Evolutionary conservation across 2,113 vertebrate species (phyloP), one percentile per base, ranked within the genome.

Genomic region (Lanius ludovicianus): DNA sequence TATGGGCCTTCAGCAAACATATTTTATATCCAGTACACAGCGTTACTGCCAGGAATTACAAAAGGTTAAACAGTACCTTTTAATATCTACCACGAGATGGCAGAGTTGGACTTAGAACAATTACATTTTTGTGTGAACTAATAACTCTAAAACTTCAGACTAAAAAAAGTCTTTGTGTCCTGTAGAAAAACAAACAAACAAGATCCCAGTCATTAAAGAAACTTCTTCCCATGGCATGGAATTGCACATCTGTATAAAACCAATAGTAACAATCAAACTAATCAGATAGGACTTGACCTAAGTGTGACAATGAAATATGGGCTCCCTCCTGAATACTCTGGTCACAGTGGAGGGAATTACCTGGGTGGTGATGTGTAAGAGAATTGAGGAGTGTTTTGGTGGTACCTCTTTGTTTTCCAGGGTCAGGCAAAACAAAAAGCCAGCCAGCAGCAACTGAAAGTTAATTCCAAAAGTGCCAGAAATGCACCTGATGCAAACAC

Each of bases 81-180:
- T 49, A 59, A 65, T 39, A 14, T 42, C 37, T 53, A 62, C 97
- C 96, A 95, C 67, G n/a, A 97, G 97, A 63, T 94, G 97, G 96
- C 95, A 96, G 91, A 69, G 52, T 93, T 79, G 85, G 69, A 93
- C 65, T 92, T 83, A 13, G 17, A 85, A 94, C 33, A 75, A 64
- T 31, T 64, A 31, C 17, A 37, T 37, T 60, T 83, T 73, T 68
- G 9, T 33, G 23, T 41, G 44, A 65, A 76, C 27, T 19, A 44
- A 4, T 10, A 39, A 21, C 22, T 49, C 27, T 44, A 44, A 84
- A 84, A 80, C 47, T 92, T 91, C 46, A 13, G n/a, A 5, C 12
- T 49, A 37, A n/a, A 64, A 88, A 78, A 69, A 69, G 14, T n/a
- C 6, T 50, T 76, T 69, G 30, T 69, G 27, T 85, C 59, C 71